Conservation (phyloP, 2,888 invertebrate species). For the Chrysolina oricalcia region DNA sequence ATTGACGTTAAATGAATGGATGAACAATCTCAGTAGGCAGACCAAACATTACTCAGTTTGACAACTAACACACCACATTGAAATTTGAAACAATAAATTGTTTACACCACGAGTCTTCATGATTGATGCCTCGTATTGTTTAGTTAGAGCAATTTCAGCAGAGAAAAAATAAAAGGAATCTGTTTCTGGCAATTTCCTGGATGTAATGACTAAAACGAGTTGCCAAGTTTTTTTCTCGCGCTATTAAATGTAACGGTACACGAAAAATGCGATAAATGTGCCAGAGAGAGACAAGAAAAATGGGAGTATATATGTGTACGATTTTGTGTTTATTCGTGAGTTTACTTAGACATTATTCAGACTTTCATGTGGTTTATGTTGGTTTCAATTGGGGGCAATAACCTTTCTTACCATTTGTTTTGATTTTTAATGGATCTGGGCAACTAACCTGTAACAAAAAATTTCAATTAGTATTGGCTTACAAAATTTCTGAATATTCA, state of each 20-base stretch:
- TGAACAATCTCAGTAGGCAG: not conserved
- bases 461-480: slow-evolving; percentile 2
- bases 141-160: not conserved
- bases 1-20: not conserved
- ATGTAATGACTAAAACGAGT: not conserved
- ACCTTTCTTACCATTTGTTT: slow-evolving; percentile 50
- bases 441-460: slow-evolving; percentile 50
- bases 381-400: slow-evolving; percentile 23
- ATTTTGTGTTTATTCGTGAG: slow-evolving; percentile 3
- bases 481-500: not conserved
- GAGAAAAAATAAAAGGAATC: slow-evolving; percentile 3
- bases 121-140: not conserved
- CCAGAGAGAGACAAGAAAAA: not conserved
- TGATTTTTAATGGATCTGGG: slow-evolving; percentile 46
- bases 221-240: slow-evolving; percentile 7
- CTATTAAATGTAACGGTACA: not conserved
- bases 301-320: not conserved
- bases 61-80: slow-evolving; percentile 14
- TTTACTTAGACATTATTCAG: slow-evolving; percentile 18
- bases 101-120: not conserved
- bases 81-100: slow-evolving; percentile 5
- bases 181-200: not conserved
- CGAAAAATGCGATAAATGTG: slow-evolving; percentile 10
- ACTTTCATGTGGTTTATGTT: slow-evolving; percentile 1
- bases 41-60: slow-evolving; percentile 12